Percentiles rank a stretch among this genome's conserved stretches.
phyloP scores from a whole-genome alignment of 2,113 vertebrate genomes.

The Thalassarche chlororhynchos region DNA sequence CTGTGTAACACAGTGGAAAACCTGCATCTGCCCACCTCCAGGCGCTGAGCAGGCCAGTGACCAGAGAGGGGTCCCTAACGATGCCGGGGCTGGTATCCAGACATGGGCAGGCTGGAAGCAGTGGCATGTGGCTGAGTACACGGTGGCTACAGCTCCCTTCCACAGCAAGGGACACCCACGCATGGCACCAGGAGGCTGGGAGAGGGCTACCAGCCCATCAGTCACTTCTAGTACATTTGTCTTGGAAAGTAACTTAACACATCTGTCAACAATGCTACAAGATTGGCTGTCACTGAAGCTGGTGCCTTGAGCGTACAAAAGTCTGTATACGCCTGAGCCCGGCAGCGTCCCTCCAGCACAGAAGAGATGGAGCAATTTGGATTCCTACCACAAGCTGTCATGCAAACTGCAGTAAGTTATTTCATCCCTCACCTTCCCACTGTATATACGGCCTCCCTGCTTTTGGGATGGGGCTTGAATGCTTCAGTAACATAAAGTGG shows the following conservation, averaged over 20 bases:
- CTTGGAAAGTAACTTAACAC: background rate
- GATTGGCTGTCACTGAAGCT: background rate
- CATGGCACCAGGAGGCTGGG: background rate
- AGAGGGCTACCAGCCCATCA: background rate
- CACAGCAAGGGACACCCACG: background rate
- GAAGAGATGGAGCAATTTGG: background rate
- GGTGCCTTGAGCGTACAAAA: background rate
- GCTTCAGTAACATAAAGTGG: background rate
- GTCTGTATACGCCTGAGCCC: too few relatives aligned
- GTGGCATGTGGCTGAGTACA: background rate
- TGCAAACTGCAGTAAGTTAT: background rate
- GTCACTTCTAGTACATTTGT: background rate
- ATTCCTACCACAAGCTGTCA: background rate
- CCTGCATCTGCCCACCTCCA: background rate
- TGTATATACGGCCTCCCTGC: background rate
- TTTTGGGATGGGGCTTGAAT: background rate
- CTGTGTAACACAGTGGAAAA: background rate
- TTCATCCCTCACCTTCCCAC: background rate
- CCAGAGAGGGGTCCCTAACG: rapidly evolving
- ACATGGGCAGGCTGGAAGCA: rapidly evolving
- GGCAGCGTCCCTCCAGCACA: background rate
- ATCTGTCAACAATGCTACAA: rapidly evolving
- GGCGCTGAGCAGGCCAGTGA: background rate
- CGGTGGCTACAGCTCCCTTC: background rate
- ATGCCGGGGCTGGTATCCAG: background rate